Percentiles rank a stretch among this genome's conserved stretches.
phyloP scores from a whole-genome alignment of 2,888 invertebrate genomes.

The Andrena chrysosceles region DNA sequence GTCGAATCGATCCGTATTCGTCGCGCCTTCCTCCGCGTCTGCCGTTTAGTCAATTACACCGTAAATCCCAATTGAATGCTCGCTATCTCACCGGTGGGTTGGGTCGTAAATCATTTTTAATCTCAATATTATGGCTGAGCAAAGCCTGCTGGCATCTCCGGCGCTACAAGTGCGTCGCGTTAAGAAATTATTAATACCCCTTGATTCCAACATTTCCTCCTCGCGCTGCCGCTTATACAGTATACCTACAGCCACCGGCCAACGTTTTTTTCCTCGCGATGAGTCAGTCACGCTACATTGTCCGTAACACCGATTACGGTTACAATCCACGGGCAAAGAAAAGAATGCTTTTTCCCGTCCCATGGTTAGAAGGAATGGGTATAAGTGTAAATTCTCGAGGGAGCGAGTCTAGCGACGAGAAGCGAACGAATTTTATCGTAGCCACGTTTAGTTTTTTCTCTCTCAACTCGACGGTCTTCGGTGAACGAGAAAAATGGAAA shows the following conservation, averaged over 20 bases:
- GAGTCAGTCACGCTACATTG: conserved; percentile 23
- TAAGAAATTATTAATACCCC: conserved; percentile 59
- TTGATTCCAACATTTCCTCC: conserved; percentile 42
- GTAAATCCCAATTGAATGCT: conserved; percentile 43
- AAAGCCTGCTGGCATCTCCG: conserved; percentile 36
- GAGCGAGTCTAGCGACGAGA: not conserved
- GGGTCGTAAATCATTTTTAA: conserved; percentile 57
- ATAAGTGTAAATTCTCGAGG: no score
- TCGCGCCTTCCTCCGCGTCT: conserved; percentile 15
- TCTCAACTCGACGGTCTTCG: conserved; percentile 17
- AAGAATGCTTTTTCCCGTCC: conserved; percentile 2
- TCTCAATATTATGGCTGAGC: conserved; percentile 49
- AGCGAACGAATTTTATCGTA: conserved; percentile 9
- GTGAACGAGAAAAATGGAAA: not conserved
- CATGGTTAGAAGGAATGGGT: not conserved
- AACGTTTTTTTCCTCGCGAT: conserved; percentile 12
- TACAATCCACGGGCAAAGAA: not conserved
- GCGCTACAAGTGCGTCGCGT: conserved; percentile 34
- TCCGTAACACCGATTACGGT: conserved; percentile 25
- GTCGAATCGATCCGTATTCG: conserved; percentile 15
- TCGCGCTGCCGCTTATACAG: not conserved
- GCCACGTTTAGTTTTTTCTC: not conserved
- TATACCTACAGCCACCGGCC: not conserved
- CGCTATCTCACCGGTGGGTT: conserved; percentile 22
- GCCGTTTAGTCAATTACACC: conserved; percentile 46